Conservation (phyloP, 1,140 invertebrate genomes). For the Drosophila ogumai region DNA sequence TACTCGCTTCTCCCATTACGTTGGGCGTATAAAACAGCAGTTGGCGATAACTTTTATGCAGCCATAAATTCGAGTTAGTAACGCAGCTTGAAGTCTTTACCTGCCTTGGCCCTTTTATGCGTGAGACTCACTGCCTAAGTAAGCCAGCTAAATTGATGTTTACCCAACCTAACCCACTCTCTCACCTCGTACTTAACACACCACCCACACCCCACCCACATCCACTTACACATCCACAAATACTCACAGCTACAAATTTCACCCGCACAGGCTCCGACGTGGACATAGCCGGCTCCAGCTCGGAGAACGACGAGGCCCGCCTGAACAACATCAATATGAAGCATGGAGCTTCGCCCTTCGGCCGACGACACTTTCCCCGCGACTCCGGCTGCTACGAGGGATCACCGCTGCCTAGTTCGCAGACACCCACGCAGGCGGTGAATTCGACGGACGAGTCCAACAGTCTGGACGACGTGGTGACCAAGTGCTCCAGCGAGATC, state of each 20-base stretch:
- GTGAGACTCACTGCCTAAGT: neutral
- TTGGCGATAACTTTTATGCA: conserved; percentile 10
- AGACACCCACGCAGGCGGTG: conserved; percentile 86
- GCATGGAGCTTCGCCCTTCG: conserved; percentile 88
- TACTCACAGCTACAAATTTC: conserved; percentile 74
- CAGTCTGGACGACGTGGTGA: conserved; percentile 86
- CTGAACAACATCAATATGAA: conserved; percentile 85
- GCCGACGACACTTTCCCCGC: conserved; percentile 90
- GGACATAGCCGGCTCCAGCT: conserved; percentile 90
- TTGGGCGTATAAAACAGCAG: conserved; percentile 4
- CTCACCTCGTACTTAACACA: conserved; percentile 11
- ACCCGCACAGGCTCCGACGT: conserved; percentile 88
- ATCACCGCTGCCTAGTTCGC: conserved; percentile 86
- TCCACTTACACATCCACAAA: conserved; percentile 35
- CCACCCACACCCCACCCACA: conserved; percentile 1
- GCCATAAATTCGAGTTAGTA: conserved; percentile 9
- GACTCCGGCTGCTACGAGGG: conserved; percentile 93
- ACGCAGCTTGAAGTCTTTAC: neutral
- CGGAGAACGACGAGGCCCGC: conserved; percentile 89
- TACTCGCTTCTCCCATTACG: neutral
- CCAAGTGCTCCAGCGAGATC: conserved; percentile 87
- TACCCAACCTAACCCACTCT: conserved; percentile 23
- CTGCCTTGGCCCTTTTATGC: neutral
- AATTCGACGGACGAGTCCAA: conserved; percentile 85
- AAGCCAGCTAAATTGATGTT: neutral